Evolutionary conservation across 1,140 invertebrate genomes (phyloP), one percentile per base, ranked within the genome.

Genomic region (Hycleus cichorii): DNA sequence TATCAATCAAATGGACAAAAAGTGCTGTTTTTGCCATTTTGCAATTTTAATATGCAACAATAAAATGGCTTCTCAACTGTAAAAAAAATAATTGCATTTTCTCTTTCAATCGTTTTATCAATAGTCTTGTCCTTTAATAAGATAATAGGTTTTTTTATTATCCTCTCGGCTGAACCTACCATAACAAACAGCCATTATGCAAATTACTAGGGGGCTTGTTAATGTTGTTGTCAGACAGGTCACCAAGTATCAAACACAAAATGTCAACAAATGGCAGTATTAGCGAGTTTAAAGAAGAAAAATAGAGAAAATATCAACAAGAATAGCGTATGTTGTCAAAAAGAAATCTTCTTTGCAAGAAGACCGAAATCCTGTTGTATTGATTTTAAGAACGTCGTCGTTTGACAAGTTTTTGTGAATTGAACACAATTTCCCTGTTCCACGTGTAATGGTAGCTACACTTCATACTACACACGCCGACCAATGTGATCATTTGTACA

Each of bases 381-480:
- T 47, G 10, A 39, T 49, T 5, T 45, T 53, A 9, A 72, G 69
- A 73, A 65, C 89, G 88, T 89, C 89, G 89, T 89, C 89, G 89
- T 76, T 91, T 91, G 63, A 91, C 89, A 67, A 91, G 80, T 79
- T 91, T 91, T 74, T 91, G 87, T 72, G 88, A 90, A 77, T 90
- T 90, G 77, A 91, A 84, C 76, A 91, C 87, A 76, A 91, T 91
- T 77, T 90, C 88, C 77, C 86, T 85, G 76, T 89, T 90, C 88
- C 88, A 91, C 78, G 87, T 89, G 81, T 88, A 90, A 72, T 82
- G 84, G 82, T 90, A 90, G 77, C 81, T 83, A 85, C 83, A 88
- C 86, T 69, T 69, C 72, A 72, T 73, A 65, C 72, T 74, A 72
- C 58, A 59, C 61, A 61, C 66, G 68, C 38, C 49, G 47, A 48